A percentile compares a stretch with the other conserved stretches of the same genome.
Conservation (phyloP, 1,140 invertebrate genomes). For the Sitophilus oryzae region DNA sequence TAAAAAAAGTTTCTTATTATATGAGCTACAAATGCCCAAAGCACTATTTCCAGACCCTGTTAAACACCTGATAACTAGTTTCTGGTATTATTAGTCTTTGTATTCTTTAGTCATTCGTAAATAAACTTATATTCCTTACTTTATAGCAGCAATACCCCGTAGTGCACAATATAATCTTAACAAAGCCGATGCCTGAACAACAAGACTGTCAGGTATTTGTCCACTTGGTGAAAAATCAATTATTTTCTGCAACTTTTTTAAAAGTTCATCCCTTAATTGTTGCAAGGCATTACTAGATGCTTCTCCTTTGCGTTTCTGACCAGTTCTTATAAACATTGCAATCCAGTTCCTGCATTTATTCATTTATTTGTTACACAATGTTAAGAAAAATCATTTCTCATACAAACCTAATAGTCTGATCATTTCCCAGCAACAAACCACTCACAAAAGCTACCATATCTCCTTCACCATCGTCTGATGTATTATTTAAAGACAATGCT, state of each 20-base stretch:
- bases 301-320: slow-evolving; percentile 84
- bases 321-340: slow-evolving; percentile 81
- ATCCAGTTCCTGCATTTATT: slow-evolving; percentile 86
- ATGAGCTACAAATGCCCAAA: too few relatives aligned
- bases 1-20: too few relatives aligned
- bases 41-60: too few relatives aligned
- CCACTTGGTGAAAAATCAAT: slow-evolving; percentile 50
- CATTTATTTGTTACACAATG: too few relatives aligned
- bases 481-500: slow-evolving; percentile 57
- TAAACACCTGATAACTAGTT: not conserved
- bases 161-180: slow-evolving; percentile 86
- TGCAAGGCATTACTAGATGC: slow-evolving; percentile 62
- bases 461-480: slow-evolving; percentile 36
- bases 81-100: not conserved
- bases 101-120: not conserved
- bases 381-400: slow-evolving; percentile 7
- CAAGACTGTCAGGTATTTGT: slow-evolving; percentile 58
- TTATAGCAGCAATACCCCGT: slow-evolving; percentile 85
- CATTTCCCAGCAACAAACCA: slow-evolving; percentile 83
- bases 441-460: slow-evolving; percentile 80
- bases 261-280: slow-evolving; percentile 70
- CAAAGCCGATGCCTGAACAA: slow-evolving; percentile 75
- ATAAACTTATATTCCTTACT: slow-evolving; percentile 49
- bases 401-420: slow-evolving; percentile 67
- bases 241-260: slow-evolving; percentile 62